Evolutionary conservation across 1,140 invertebrate genomes (phyloP), one percentile per base, ranked within the genome.

Genomic region (Tenebrio molitor): DNA sequence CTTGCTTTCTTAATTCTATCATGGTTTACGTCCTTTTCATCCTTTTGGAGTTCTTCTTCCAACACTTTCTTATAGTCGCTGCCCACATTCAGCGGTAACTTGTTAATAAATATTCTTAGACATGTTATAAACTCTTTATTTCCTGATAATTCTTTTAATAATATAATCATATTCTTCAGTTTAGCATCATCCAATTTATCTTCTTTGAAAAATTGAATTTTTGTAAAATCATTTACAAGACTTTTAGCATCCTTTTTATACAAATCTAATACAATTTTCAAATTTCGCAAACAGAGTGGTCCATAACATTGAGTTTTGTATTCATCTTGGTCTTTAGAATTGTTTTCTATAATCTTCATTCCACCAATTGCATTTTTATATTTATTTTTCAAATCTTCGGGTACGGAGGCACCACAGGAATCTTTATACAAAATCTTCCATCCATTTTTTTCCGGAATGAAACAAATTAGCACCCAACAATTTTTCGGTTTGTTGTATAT

Each of bases 241-340:
- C 6, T 6, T 12, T 3, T 39, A 1, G 34, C 12, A 1, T 3
- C 14, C 1, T 44, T 44, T n/a, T 44, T 16, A 44, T 15, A 44
- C n/a, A 44, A 44, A 44, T 44, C 41, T 4, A 44, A 16, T 16
- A 44, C 7, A 15, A 44, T 44, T 44, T 44, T 2, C 14, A 44
- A 14, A 16, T 44, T 44, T 44, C 10, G 1, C 14, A 44, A 16
- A 44, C n/a, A 44, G 14, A 44, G 7, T 44, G 14, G 14, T n/a
- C 14, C 41, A 16, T 44, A 44, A 44, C 16, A n/a, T n/a, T n/a
- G n/a, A n/a, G n/a, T 39, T n/a, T 39, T n/a, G 14, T 39, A 8
- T 14, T 39, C 34, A 8, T 39, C 34, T 39, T n/a, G n/a, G n/a
- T n/a, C n/a, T n/a, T n/a, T n/a, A n/a, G n/a, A 7, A 15, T 44